Conservation (phyloP, 2,797 vertebrate species). For the Parauchenoglanis punctatus region DNA sequence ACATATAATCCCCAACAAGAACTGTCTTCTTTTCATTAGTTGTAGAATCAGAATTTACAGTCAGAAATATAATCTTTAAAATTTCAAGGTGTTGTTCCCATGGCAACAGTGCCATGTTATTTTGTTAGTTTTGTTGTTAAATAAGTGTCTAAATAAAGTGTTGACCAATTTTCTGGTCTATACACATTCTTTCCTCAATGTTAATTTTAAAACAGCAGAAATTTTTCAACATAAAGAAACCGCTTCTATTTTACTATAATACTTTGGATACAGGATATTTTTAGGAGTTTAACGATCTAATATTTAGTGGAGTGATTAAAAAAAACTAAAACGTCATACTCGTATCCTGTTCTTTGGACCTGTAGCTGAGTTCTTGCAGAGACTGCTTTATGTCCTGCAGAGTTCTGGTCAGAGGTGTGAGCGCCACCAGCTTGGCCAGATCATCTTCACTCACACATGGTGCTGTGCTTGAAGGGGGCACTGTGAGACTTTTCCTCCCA, state of each 20-base stretch:
- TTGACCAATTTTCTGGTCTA: too few species aligned
- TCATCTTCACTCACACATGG: constrained; percentile 77
- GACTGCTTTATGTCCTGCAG: constrained; percentile 79
- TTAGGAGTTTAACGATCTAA: not conserved
- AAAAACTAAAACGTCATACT: constrained; percentile 26
- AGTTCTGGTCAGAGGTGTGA: constrained; percentile 80
- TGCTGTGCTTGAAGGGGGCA: constrained; percentile 56
- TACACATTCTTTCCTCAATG: not conserved
- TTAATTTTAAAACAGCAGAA: not conserved
- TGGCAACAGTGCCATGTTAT: not conserved
- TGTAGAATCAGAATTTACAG: too few species aligned
- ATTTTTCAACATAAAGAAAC: not conserved
- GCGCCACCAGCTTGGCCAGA: constrained; percentile 73
- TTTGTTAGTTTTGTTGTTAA: not conserved
- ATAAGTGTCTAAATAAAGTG: not conserved
- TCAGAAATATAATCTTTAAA: not conserved
- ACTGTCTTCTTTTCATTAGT: not conserved
- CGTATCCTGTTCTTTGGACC: not conserved
- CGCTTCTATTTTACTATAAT: not conserved
- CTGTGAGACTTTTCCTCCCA: constrained; percentile 58
- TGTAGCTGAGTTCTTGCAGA: constrained; percentile 66
- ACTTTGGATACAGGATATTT: not conserved
- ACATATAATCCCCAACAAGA: not conserved
- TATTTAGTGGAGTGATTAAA: not conserved
- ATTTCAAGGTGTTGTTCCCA: not conserved